phyloP scores from a whole-genome alignment of 1,140 invertebrate species.

The Hypsibius dujardini region DNA sequence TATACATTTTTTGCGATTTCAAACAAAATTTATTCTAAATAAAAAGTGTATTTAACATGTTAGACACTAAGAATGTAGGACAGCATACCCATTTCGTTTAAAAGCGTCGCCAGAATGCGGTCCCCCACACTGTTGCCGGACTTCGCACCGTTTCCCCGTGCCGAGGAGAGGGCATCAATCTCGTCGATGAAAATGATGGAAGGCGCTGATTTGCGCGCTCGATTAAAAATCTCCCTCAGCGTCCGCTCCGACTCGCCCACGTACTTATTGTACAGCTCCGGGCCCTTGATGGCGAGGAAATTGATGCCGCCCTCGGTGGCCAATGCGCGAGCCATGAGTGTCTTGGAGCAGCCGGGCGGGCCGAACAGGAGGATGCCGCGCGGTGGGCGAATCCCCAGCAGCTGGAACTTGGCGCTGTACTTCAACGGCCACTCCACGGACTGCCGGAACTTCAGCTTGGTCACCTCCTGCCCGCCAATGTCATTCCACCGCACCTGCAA shows the following conservation, averaged over 20 bases:
- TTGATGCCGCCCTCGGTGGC: constrained; percentile 40
- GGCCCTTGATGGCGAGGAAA: constrained; percentile 30
- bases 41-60: no score
- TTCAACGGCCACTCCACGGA: constrained; percentile 79
- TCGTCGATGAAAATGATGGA: constrained; percentile 95
- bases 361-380: constrained; percentile 51
- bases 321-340: constrained; percentile 46
- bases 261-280: constrained; percentile 84
- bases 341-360: constrained; percentile 57
- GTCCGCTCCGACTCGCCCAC: constrained; percentile 91
- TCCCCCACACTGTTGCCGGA: constrained; percentile 38
- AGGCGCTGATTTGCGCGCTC: constrained; percentile 75
- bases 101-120: constrained; percentile 62
- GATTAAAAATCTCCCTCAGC: constrained; percentile 70
- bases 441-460: constrained; percentile 71
- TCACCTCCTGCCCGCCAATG: constrained; percentile 69
- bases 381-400: constrained; percentile 42
- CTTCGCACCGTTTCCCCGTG: constrained; percentile 31
- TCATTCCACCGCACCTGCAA: constrained; percentile 53
- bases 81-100: constrained; percentile 59
- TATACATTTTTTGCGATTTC: no score
- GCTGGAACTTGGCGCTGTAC: constrained; percentile 44
- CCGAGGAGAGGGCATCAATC: constrained; percentile 67
- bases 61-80: no score
- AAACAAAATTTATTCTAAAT: no score